Base-by-base conservation (phyloP, 30 jellyfish, hydroid and myxozoan genomes). In the Chironex yamaguchii region DNA sequence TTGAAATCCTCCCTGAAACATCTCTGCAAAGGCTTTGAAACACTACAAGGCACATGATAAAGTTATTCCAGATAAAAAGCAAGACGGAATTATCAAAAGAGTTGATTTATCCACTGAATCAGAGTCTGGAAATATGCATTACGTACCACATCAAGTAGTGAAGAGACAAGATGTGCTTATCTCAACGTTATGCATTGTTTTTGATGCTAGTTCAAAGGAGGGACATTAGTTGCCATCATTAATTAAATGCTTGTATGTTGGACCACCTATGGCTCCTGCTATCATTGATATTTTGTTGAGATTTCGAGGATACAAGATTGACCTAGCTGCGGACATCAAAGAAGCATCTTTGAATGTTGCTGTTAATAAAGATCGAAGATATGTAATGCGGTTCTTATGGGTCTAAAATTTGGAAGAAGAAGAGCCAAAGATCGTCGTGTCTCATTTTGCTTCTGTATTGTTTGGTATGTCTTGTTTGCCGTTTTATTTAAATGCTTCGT, bases 101-200 rank as follows among this genome's bases (percentile, higher is more conserved):
- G 86, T 73, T 11, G 51, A 21, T 14, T 12, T 36, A 4, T 36
- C 78, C 14, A 0, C 27, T 33, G 86, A 51, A 35, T 6, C 34
- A 34, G 48, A 28, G 25, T 12, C 29, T 34, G 84, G 84, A 30
- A 34, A 70, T n/a, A 23, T 70, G 11, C 27, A 6, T 70, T 70
- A 70, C 27, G 1, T 70, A 70, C 77, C 86, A 35, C 77, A 73
- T 49, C 86, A 49, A 24, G 76, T 13, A 21, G 76, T 73, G 23
- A 73, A 48, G 26, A 24, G 80, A 49, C 58, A 42, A 42, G 17
- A 42, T 42, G 9, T 17, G 13, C 17, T 42, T 42, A 17, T 42
- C 9, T 6, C 58, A 9, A 42, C 9, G 58, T 6, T 42, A 42
- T 6, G 58, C 58, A 17, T 42, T 42, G 58, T 42, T 42, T 42